Evolutionary conservation across 2,113 vertebrate species (phyloP).

Genomic region (Ictalurus punctatus): DNA sequence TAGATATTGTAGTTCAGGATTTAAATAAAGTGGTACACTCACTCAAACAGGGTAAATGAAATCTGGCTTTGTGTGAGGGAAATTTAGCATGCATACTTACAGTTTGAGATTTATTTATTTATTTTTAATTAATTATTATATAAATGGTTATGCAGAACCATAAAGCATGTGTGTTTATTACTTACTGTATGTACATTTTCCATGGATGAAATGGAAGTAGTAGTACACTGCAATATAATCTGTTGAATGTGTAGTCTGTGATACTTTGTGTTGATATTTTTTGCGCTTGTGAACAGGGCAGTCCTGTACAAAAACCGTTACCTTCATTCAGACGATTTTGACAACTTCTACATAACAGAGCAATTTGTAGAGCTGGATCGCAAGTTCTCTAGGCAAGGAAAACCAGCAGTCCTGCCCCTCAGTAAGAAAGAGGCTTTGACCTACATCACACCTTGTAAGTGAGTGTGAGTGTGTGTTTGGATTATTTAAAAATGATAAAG

Average conservation of each 20-base stretch:
- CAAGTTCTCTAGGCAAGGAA: slow-evolving; percentile 58
- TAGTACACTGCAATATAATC: not conserved
- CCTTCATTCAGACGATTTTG: slow-evolving; percentile 72
- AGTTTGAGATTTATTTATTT: not conserved
- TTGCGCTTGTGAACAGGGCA: slow-evolving; percentile 68
- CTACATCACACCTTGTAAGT: slow-evolving; percentile 81
- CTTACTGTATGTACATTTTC: not conserved
- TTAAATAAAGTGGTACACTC: not conserved
- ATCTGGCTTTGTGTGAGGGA: not conserved
- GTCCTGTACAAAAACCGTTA: slow-evolving; percentile 75
- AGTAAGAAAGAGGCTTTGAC: slow-evolving; percentile 64
- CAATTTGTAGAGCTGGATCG: slow-evolving; percentile 76
- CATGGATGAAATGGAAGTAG: not conserved
- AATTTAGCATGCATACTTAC: not conserved
- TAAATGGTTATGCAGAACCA: not conserved
- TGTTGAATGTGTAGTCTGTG: not conserved
- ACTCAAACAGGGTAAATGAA: not conserved
- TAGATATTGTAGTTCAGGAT: not conserved
- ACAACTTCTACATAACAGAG: slow-evolving; percentile 84
- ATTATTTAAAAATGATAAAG: not conserved
- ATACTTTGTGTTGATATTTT: slow-evolving; percentile 10
- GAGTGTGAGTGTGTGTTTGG: not conserved
- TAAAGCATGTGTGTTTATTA: not conserved
- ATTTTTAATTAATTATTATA: not conserved
- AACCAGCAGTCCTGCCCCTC: slow-evolving; percentile 78